Base-by-base conservation (phyloP, 2,888 invertebrate species). In the Parapristionchus giblindavisi region DNA sequence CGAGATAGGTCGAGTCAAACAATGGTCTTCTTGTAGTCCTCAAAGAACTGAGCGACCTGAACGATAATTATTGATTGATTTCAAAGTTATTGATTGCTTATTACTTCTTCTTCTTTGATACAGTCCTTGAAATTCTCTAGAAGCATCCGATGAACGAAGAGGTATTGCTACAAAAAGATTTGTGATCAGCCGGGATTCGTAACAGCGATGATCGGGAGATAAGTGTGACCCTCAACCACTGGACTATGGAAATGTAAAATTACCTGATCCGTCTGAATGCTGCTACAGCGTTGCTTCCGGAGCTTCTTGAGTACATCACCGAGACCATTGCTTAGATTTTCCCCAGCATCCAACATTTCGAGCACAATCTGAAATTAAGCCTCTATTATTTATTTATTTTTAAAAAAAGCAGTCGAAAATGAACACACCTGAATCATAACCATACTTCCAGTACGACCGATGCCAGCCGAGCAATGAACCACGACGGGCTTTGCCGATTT, bases 101-200 rank as follows among this genome's bases (percentile, higher is more conserved):
- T n/a, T 63, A 63, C 63, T 43, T 63, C 63, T 27, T 63, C 63
- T 17, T 63, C 63, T 40, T 63, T 43, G 63, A 63, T 43, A 24
- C 76, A 75, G 66, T 76, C 75, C 43, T 79, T 75, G 71, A 80
- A 81, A 32, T 78, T 76, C 43, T 81, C 77, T 63, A 81, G 76
- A 6, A 81, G 75, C 5, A 74, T 74, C 4, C 78, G 76, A 48
- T 81, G 78, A 5, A 81, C 77, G 76, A 79, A 80, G 27, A 81
- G 51, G 68, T 77, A 81, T 66, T 81, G 81, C 60, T 61, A 38
- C 3, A 27, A 61, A 11, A 38, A 38, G n/a, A 36, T n/a, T n/a
- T n/a, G n/a, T n/a, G n/a, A n/a, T n/a, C n/a, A n/a, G n/a, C n/a
- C n/a, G n/a, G 1, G 2, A 24, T 34, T 58, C n/a, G 38, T 38